phyloP scores from a whole-genome alignment of 1,140 invertebrate genomes.

The Radopholus similis region DNA sequence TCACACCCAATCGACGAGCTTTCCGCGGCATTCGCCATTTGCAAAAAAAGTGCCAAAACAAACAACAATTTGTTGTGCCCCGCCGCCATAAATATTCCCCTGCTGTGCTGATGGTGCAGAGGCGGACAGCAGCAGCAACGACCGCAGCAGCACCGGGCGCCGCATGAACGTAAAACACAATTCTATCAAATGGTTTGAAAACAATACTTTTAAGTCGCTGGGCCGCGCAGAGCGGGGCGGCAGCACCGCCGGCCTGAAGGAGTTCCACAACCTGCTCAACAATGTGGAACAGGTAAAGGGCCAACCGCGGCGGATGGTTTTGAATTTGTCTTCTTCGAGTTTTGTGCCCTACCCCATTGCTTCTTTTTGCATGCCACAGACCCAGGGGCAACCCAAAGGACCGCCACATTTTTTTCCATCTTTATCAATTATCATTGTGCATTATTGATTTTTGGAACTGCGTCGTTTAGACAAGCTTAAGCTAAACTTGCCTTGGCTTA shows the following conservation, averaged over 20 bases:
- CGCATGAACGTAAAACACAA: neutral
- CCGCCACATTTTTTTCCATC: neutral
- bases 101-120: too few relatives aligned
- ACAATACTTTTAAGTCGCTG: neutral
- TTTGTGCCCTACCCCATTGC: too few relatives aligned
- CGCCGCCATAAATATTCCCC: too few relatives aligned
- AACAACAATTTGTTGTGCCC: too few relatives aligned
- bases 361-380: too few relatives aligned
- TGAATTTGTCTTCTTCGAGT: neutral
- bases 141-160: neutral
- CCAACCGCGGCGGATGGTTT: neutral
- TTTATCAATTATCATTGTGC: neutral
- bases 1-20: too few relatives aligned
- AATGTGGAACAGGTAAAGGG: constrained; percentile 18
- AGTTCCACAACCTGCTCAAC: constrained; percentile 15
- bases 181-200: neutral
- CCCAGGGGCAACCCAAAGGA: too few relatives aligned
- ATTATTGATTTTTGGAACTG: neutral
- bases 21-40: too few relatives aligned
- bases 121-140: neutral
- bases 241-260: neutral
- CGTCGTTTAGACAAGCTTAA: too few relatives aligned
- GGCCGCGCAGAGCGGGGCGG: neutral
- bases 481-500: too few relatives aligned
- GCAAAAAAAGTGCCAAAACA: too few relatives aligned